Evolutionary conservation across 2,797 vertebrate species (phyloP).

Genomic region (Crax fasciolata): DNA sequence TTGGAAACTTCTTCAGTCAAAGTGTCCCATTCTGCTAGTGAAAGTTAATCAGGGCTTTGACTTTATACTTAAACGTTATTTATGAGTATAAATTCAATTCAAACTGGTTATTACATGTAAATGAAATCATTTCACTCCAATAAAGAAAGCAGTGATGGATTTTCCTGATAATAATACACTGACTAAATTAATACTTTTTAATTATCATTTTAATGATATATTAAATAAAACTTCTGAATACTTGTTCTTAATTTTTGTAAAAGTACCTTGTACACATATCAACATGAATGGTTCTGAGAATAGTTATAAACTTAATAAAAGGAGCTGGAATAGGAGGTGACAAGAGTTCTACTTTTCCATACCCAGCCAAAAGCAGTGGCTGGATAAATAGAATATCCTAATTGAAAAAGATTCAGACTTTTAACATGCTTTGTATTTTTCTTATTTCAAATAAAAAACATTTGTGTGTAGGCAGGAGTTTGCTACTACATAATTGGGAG

Average conservation of each 20-base stretch:
- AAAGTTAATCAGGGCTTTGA: conserved; percentile 14
- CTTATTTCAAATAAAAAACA: not conserved
- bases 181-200: conserved; percentile 53
- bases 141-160: conserved; percentile 22
- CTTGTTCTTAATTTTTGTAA: not conserved
- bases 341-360: not conserved
- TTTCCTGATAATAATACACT: conserved; percentile 51
- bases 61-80: conserved; percentile 35
- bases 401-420: not conserved
- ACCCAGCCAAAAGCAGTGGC: not conserved
- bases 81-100: conserved; percentile 58
- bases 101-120: conserved; percentile 47
- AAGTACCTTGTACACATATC: not conserved
- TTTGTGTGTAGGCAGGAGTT: not conserved
- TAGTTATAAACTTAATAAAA: not conserved
- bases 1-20: not conserved
- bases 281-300: not conserved
- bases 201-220: conserved; percentile 56
- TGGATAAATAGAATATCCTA: not conserved
- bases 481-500: not conserved
- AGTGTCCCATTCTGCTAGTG: not conserved
- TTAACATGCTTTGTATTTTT: not conserved
- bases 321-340: not conserved
- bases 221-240: conserved; percentile 40
- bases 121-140: conserved; percentile 46